Evolutionary conservation across 2,797 vertebrate genomes (phyloP).

Genomic region (Phaenicophaeus curvirostris): DNA sequence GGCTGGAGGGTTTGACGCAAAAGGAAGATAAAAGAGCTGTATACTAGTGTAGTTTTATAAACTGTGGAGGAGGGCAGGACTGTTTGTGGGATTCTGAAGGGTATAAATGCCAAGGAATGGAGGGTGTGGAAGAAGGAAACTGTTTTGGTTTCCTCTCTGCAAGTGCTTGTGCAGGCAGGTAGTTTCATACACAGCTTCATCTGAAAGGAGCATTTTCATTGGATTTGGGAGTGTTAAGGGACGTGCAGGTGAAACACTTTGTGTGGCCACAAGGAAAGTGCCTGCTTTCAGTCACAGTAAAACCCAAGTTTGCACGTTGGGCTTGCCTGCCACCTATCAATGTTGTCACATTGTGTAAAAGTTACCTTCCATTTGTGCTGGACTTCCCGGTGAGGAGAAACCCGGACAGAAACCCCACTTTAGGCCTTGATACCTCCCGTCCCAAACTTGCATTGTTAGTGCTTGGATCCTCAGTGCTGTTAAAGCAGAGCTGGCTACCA

Average conservation of each 20-base stretch:
- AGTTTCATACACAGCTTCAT: neutral
- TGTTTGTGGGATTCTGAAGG: neutral
- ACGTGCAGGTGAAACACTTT: neutral
- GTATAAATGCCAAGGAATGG: neutral
- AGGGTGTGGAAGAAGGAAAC: slow-evolving; percentile 15
- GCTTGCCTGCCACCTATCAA: neutral
- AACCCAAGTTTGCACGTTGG: neutral
- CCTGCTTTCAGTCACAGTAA: neutral
- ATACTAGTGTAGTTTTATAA: neutral
- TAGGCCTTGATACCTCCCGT: accelerated
- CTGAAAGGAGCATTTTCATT: neutral
- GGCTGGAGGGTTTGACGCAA: neutral
- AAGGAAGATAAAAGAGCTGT: slow-evolving; percentile 32
- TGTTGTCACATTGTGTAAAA: neutral
- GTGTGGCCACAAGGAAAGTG: neutral
- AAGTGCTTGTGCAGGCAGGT: slow-evolving; percentile 15
- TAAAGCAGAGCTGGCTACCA: neutral
- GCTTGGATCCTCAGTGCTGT: neutral
- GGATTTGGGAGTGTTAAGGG: neutral
- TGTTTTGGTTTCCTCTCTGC: neutral
- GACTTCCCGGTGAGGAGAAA: neutral
- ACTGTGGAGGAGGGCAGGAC: neutral
- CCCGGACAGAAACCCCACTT: neutral
- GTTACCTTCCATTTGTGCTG: neutral
- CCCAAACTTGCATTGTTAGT: neutral